These are phyloP conservation scores for Lates calcarifer DNA, from an alignment of 2,113 vertebrate species.

Conservation along the genomic window DNA sequence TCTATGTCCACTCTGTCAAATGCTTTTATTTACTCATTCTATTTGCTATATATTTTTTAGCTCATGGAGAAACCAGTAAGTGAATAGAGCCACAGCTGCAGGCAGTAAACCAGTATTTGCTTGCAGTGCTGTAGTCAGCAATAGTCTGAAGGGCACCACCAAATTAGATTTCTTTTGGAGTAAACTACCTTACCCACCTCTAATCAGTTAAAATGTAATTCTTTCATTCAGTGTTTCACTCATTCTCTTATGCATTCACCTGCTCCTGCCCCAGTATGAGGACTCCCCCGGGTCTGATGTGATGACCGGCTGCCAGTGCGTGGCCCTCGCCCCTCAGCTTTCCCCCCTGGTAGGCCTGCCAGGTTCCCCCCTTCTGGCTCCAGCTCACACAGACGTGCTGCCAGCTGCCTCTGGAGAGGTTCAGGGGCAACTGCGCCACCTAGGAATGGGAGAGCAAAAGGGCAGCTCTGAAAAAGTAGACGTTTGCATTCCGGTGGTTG, in stretches of 20 bases:
- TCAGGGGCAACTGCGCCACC: slow-evolving; percentile 93
- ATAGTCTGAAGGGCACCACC: background rate
- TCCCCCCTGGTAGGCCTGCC: slow-evolving; percentile 91
- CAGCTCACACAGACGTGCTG: slow-evolving; percentile 95
- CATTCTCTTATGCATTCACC: slow-evolving; percentile 78
- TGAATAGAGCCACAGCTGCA: background rate
- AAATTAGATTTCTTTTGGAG: background rate
- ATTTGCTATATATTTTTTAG: background rate
- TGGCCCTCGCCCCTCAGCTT: slow-evolving; percentile 89
- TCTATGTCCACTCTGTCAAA: background rate
- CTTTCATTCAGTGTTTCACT: background rate
- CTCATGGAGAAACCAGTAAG: background rate
- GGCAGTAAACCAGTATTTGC: background rate
- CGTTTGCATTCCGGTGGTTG: background rate
- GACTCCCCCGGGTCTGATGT: slow-evolving; percentile 92
- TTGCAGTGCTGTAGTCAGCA: slow-evolving; percentile 2
- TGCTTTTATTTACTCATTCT: background rate
- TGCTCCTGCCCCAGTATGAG: slow-evolving; percentile 97
- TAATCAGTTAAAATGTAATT: background rate
- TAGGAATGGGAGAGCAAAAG: slow-evolving; percentile 63
- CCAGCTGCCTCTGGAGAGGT: slow-evolving; percentile 90
- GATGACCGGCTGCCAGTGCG: slow-evolving; percentile 92
- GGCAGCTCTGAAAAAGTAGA: background rate
- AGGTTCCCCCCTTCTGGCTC: slow-evolving; percentile 93
- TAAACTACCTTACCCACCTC: background rate